phyloP scores from a whole-genome alignment of 2,888 invertebrate species.

The Ennomos quercinarius region DNA sequence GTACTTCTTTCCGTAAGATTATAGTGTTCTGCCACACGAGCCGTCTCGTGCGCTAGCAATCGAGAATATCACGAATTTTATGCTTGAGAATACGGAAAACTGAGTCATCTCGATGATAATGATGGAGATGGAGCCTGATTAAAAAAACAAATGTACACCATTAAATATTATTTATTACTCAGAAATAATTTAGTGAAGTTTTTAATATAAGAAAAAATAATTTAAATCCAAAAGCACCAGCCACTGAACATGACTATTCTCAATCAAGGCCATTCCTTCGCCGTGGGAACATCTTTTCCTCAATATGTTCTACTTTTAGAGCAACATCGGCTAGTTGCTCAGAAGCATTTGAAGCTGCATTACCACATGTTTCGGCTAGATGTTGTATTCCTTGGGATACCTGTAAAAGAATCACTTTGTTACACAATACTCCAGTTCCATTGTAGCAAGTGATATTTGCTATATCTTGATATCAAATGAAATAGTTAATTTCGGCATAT shows the following conservation, averaged over 20 bases:
- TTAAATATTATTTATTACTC: slow-evolving; percentile 9
- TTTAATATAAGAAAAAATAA: slow-evolving; percentile 20
- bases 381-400: slow-evolving; percentile 76
- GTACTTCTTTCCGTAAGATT: no score
- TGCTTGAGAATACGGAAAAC: no score
- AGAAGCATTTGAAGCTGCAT: slow-evolving; percentile 70
- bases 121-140: no score
- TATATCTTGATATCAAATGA: no score
- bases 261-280: slow-evolving; percentile 78
- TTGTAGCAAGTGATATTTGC: no score
- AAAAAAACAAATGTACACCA: no score
- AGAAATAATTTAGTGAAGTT: slow-evolving; percentile 42
- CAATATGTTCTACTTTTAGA: slow-evolving; percentile 71
- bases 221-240: slow-evolving; percentile 28
- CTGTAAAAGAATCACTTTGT: slow-evolving; percentile 44
- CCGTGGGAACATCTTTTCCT: slow-evolving; percentile 69
- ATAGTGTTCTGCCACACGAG: no score
- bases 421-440: no score
- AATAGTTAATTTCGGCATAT: no score
- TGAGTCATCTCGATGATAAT: no score
- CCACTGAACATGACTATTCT: slow-evolving; percentile 25
- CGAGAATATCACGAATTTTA: no score
- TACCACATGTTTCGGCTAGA: slow-evolving; percentile 74
- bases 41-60: no score
- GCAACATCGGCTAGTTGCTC: slow-evolving; percentile 71